These are phyloP conservation scores for Catostylus mosaicus DNA, from an alignment of 30 jellyfish, hydroid and myxozoan genomes.

Conservation along the genomic window DNA sequence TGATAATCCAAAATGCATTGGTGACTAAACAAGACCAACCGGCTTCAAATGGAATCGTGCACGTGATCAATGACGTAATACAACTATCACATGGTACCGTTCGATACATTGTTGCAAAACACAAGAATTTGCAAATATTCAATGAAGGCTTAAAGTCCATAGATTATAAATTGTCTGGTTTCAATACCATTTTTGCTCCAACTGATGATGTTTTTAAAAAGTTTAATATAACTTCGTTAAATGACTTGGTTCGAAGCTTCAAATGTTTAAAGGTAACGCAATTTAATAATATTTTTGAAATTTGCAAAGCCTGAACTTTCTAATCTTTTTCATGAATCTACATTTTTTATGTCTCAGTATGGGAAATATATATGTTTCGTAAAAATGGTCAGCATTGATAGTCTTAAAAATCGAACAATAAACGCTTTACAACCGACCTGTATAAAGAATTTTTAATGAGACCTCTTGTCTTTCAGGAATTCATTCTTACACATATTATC, in stretches of 20 bases:
- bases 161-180: background rate
- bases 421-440: no score
- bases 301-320: background rate
- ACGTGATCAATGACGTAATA: conserved; percentile 23
- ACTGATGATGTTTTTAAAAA: conserved; percentile 41
- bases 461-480: conserved; percentile 33
- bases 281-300: background rate
- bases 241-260: conserved; percentile 2
- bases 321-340: no score
- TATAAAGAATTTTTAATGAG: no score
- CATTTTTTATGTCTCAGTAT: no score
- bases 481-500: conserved; percentile 34
- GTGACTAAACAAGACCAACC: conserved; percentile 32
- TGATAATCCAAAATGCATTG: conserved; percentile 41
- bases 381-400: background rate
- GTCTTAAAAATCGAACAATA: no score
- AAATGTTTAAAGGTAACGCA: conserved; percentile 29
- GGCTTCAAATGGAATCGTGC: conserved; percentile 38
- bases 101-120: background rate
- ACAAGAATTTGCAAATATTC: background rate
- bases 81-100: conserved; percentile 5
- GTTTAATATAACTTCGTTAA: background rate
- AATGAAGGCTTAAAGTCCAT: conserved; percentile 11
- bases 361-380: background rate
- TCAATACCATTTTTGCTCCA: conserved; percentile 52